Evolutionary conservation across 2,797 vertebrate species (phyloP).

Genomic region (Babyrousa celebensis): DNA sequence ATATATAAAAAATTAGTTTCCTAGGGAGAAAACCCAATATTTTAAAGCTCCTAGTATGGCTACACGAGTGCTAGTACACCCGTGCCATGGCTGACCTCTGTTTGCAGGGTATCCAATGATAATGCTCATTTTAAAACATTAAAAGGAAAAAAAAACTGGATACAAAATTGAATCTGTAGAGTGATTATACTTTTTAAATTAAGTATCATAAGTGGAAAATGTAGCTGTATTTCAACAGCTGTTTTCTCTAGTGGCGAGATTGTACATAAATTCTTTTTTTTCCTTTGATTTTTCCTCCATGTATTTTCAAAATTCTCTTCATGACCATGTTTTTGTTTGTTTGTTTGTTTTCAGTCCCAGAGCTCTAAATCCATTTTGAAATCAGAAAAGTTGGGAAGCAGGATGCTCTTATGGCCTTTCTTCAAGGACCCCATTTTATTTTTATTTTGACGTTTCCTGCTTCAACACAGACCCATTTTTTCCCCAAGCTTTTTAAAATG

Average conservation of each 20-base stretch:
- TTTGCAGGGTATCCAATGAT: background rate
- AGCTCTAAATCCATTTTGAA: background rate
- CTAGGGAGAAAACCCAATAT: background rate
- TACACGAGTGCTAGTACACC: background rate
- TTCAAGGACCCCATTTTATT: background rate
- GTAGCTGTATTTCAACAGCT: background rate
- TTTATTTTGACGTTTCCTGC: conserved; percentile 13
- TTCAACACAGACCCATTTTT: conserved; percentile 33
- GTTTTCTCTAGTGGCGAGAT: background rate
- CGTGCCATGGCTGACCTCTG: background rate
- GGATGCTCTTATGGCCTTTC: background rate
- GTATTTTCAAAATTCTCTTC: background rate
- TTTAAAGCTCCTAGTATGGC: background rate
- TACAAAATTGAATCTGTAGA: background rate
- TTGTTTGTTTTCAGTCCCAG: background rate
- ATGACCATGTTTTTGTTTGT: background rate
- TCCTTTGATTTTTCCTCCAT: background rate
- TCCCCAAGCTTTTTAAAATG: background rate
- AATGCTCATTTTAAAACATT: background rate
- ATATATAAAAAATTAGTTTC: background rate
- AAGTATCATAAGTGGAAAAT: background rate
- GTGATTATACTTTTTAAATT: background rate
- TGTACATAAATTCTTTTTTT: background rate
- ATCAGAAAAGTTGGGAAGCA: background rate
- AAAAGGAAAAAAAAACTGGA: background rate